phyloP scores from a whole-genome alignment of 2,888 invertebrate species.

The Coremacera marginata region DNA sequence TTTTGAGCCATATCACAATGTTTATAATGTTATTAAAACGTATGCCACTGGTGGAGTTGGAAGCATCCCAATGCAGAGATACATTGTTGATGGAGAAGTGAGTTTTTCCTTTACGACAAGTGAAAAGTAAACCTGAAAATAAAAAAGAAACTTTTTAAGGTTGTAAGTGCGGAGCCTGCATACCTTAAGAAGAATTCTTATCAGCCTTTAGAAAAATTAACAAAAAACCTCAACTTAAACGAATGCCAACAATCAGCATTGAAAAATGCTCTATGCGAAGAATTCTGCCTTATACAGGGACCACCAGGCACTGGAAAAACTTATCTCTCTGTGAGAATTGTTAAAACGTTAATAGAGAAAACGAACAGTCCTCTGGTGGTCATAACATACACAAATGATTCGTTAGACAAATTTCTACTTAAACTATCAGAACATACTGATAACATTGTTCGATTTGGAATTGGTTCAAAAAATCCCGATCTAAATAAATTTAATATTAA shows the following conservation, averaged over 20 bases:
- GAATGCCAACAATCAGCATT: slow-evolving; percentile 77
- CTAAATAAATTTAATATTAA: slow-evolving; percentile 72
- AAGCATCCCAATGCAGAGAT: slow-evolving; percentile 71
- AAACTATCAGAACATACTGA: slow-evolving; percentile 74
- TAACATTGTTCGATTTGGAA: slow-evolving; percentile 78
- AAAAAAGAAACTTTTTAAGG: background rate
- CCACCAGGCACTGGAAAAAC: slow-evolving; percentile 93
- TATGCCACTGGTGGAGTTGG: background rate
- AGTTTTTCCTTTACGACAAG: slow-evolving; percentile 35
- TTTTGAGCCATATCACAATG: slow-evolving; percentile 85
- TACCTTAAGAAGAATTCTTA: slow-evolving; percentile 66
- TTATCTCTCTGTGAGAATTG: slow-evolving; percentile 81
- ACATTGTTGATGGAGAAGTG: slow-evolving; percentile 76
- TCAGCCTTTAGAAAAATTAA: slow-evolving; percentile 45
- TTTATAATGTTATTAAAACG: slow-evolving; percentile 76
- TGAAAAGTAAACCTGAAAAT: no score
- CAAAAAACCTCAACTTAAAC: slow-evolving; percentile 72
- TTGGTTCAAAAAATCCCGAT: slow-evolving; percentile 75
- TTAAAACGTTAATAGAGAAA: slow-evolving; percentile 77
- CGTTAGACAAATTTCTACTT: slow-evolving; percentile 87
- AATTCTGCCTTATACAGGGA: slow-evolving; percentile 86
- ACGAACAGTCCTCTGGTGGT: slow-evolving; percentile 76
- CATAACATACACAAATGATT: slow-evolving; percentile 88
- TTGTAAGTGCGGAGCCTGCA: slow-evolving; percentile 50
- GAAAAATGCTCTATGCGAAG: slow-evolving; percentile 76